Evolutionary conservation across 92 coral and sea anemone species (phyloP), one percentile per base, ranked within the genome.

Genomic region (Parazoanthus swiftii): DNA sequence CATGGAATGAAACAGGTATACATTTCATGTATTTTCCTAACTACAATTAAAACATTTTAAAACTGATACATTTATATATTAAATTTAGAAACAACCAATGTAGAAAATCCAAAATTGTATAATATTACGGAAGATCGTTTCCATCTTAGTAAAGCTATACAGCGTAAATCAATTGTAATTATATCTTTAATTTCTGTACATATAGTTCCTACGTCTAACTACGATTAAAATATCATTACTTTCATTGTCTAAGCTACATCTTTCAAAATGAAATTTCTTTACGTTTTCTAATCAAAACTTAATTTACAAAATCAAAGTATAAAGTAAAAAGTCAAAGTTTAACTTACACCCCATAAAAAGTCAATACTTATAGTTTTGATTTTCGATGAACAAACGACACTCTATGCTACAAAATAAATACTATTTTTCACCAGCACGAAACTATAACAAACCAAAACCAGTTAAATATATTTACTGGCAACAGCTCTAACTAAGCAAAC

Each of bases 111-210:
- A 15, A 75, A 38, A 75, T 15, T 38, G 8, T 39, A 18, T 18
- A 39, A 16, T 76, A 54, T 54, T 54, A 54, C 4, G 21, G 21
- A 3, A 3, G 16, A 63, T 20, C 6, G n/a, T 9, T 5, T 5
- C 25, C 26, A 63, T 14, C 25, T 63, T 54, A 54, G 20, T 2
- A 1, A 54, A 9, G 7, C 11, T 46, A 46, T 10, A 54, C 59
- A 13, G 59, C 18, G 59, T 54, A 54, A 63, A 63, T 63, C 1
- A 63, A 23, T 3, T 63, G 26, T 63, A 63, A 63, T 63, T 63
- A 23, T 63, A 63, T 63, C 21, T 18, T 63, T 63, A 18, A 63
- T 76, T 76, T 39, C 50, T 76, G 80, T 76, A 76, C 80, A 76
- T 3, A 36, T 74, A 36, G 25, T 38, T 39, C 46, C 14, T 76